phyloP scores from a whole-genome alignment of 1,140 invertebrate species.

The Sycophila sp. region DNA sequence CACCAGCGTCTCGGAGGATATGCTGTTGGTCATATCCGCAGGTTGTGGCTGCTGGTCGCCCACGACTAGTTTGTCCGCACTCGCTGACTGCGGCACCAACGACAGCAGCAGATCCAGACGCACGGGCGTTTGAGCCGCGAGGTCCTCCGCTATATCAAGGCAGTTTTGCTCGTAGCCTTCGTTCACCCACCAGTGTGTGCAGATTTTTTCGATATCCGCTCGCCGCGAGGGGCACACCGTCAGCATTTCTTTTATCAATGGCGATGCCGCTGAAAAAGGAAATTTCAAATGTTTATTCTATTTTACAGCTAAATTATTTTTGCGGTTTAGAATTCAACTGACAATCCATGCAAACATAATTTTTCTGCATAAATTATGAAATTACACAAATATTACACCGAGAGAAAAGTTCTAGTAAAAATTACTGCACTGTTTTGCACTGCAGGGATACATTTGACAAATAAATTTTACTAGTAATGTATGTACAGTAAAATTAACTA shows the following conservation, averaged over 20 bases:
- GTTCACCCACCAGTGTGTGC: constrained; percentile 95
- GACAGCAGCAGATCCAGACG: constrained; percentile 88
- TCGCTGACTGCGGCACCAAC: constrained; percentile 77
- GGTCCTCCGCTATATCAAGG: constrained; percentile 85
- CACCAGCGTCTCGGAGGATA: constrained; percentile 57
- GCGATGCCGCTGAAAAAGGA: constrained; percentile 87
- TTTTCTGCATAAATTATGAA: no score
- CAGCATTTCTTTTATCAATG: constrained; percentile 93
- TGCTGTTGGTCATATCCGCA: constrained; percentile 55
- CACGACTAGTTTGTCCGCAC: constrained; percentile 76
- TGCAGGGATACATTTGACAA: no score
- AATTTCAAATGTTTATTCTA: no score
- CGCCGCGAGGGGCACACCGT: constrained; percentile 89
- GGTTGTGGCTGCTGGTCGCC: constrained; percentile 50
- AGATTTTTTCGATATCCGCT: constrained; percentile 93
- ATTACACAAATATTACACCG: no score
- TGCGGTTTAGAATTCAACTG: no score
- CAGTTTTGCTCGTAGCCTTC: constrained; percentile 85
- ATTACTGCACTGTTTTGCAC: no score
- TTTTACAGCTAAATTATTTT: constrained; percentile 13
- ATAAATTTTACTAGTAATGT: no score
- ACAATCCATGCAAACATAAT: no score
- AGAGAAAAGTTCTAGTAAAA: no score
- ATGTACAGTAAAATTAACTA: no score
- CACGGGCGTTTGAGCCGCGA: constrained; percentile 90